Base-by-base conservation (phyloP, 1,140 invertebrate genomes). In the Fragariocoptes setiger region DNA sequence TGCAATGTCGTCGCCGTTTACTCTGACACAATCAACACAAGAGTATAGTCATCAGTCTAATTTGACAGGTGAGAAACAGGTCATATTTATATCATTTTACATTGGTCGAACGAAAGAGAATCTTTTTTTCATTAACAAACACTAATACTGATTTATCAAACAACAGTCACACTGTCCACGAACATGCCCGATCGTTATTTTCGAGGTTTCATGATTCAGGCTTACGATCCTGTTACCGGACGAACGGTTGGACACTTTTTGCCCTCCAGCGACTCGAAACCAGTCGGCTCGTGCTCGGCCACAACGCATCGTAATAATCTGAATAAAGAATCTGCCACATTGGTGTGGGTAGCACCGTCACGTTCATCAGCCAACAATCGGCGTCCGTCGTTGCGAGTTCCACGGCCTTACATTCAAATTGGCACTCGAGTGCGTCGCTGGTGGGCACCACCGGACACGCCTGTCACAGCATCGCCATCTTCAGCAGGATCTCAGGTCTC, bases 121-220 rank as follows among this genome's bases (percentile, higher is more conserved):
- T n/a, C n/a, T n/a, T n/a, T n/a, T n/a, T n/a, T n/a, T n/a, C n/a
- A n/a, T n/a, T n/a, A n/a, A n/a, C n/a, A n/a, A n/a, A n/a, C n/a
- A n/a, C n/a, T n/a, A n/a, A 40, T 37, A 25, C 39, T 42, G 13
- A 42, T 37, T 18, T 39, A 46, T 17, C 45, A 40, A 35, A 40
- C 43, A n/a, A 42, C 41, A 21, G 45, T 41, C 40, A 31, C 21
- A 36, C 21, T 38, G 19, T 1, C 19, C 3, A 8, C 22, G 5
- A 8, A 38, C 5, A 8, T 14, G 5, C 8, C 5, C 21, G 19
- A 41, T 37, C 16, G 22, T 12, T 39, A 39, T 4, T 76, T 76
- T 55, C 68, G 72, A 47, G 74, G 74, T 12, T 75, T 76, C 59
- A 72, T 76, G 54, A 53, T 76, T n/a, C 72, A 76, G 56, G 73